Evolutionary conservation across 2,113 vertebrate genomes (phyloP).

Genomic region (Mormyrus lacerda): DNA sequence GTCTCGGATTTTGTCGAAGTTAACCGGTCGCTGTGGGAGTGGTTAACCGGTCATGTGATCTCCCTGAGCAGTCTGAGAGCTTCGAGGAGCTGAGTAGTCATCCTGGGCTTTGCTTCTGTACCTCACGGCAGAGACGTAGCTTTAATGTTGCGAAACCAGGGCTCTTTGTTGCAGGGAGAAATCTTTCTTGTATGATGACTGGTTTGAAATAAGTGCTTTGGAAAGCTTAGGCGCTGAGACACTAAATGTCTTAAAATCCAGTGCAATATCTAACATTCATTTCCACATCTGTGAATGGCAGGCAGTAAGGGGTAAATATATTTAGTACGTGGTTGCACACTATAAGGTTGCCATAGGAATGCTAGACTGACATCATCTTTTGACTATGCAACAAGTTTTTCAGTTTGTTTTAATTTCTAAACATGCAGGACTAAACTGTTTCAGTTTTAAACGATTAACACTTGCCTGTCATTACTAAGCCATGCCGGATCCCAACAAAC

Average conservation of each 20-base stretch:
- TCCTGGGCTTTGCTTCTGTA: neutral
- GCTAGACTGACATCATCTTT: neutral
- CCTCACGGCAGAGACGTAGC: neutral
- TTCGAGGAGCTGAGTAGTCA: neutral
- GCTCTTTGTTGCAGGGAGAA: neutral
- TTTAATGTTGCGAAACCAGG: neutral
- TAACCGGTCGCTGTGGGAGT: neutral
- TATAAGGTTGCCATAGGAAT: neutral
- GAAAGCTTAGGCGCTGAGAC: neutral
- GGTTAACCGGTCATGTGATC: neutral
- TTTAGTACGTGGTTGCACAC: neutral
- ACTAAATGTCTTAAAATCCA: neutral
- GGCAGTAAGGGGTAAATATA: neutral
- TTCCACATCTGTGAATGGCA: neutral
- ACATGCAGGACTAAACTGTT: neutral
- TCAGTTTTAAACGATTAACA: neutral
- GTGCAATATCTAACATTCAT: constrained; percentile 8
- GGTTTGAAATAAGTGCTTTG: constrained; percentile 11
- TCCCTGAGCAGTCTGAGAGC: neutral
- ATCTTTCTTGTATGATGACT: neutral
- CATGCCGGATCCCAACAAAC: neutral
- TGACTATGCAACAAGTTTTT: constrained; percentile 16
- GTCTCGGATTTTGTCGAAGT: neutral
- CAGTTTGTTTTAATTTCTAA: neutral
- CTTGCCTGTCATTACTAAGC: neutral